phyloP scores from a whole-genome alignment of 2,113 vertebrate genomes.

The Ginglymostoma cirratum region DNA sequence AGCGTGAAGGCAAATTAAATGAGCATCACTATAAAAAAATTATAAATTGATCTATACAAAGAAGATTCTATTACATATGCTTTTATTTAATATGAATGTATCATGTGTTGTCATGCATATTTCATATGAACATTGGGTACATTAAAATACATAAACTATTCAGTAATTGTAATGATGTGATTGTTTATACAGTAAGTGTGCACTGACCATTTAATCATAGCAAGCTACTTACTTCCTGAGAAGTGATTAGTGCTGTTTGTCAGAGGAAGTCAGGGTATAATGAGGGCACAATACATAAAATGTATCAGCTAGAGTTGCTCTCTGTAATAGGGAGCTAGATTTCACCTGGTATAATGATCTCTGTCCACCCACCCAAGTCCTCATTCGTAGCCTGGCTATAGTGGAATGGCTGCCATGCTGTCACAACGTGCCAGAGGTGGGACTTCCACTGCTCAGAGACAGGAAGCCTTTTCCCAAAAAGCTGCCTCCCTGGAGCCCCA shows the following conservation, averaged over 20 bases:
- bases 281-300: not conserved
- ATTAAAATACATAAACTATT: not conserved
- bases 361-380: no score
- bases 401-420: no score
- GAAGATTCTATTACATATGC: not conserved
- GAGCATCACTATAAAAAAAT: no score
- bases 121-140: not conserved
- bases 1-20: not conserved
- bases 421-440: no score
- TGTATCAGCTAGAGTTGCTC: not conserved
- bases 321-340: no score
- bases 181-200: not conserved
- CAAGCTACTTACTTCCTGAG: no score
- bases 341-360: no score
- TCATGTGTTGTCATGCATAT: not conserved
- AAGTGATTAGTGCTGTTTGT: not conserved
- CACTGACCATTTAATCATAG: no score
- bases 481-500: no score
- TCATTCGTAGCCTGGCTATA: no score
- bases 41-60: not conserved
- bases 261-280: not conserved
- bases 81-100: not conserved
- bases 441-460: no score
- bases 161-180: not conserved
- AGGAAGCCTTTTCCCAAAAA: no score